phyloP scores from a whole-genome alignment of 1,140 invertebrate genomes.

The Colletes gigas region DNA sequence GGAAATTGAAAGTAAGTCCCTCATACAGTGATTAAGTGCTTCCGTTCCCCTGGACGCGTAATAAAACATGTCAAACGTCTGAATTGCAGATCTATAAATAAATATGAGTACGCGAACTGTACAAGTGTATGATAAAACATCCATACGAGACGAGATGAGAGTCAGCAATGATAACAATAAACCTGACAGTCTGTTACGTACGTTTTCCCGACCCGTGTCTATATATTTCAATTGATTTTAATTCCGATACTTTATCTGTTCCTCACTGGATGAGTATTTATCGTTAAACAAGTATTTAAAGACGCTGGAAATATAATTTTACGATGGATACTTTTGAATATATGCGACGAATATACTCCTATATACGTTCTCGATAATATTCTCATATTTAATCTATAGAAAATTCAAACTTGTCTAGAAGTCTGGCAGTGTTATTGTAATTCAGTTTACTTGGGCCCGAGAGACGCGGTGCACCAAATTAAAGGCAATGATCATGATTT shows the following conservation, averaged over 20 bases:
- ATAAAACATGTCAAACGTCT: conserved; percentile 36
- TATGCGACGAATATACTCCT: conserved; percentile 51
- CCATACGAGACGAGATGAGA: conserved; percentile 50
- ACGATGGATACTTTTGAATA: conserved; percentile 34
- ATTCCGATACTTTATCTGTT: conserved; percentile 52
- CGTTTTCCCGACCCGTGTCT: conserved; percentile 70
- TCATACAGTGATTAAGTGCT: conserved; percentile 11
- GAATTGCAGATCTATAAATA: conserved; percentile 72
- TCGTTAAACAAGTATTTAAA: conserved; percentile 34
- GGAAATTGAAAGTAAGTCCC: conserved; percentile 79
- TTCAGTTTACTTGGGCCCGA: conserved; percentile 42
- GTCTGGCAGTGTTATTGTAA: conserved; percentile 41
- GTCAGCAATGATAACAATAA: conserved; percentile 37
- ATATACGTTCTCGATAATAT: conserved; percentile 55
- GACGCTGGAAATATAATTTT: conserved; percentile 46
- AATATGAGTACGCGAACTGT: conserved; percentile 59
- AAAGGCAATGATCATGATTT: conserved; percentile 33
- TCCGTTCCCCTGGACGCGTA: conserved; percentile 15
- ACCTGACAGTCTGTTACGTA: conserved; percentile 68
- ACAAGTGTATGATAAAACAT: conserved; percentile 64
- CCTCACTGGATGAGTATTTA: conserved; percentile 50
- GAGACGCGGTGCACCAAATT: conserved; percentile 19
- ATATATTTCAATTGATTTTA: conserved; percentile 53
- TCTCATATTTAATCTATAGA: conserved; percentile 50
- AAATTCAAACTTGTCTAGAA: conserved; percentile 51